These are phyloP conservation scores for Sebastes melanostomus DNA, from an alignment of 2,797 vertebrate species.

Conservation along the genomic window DNA sequence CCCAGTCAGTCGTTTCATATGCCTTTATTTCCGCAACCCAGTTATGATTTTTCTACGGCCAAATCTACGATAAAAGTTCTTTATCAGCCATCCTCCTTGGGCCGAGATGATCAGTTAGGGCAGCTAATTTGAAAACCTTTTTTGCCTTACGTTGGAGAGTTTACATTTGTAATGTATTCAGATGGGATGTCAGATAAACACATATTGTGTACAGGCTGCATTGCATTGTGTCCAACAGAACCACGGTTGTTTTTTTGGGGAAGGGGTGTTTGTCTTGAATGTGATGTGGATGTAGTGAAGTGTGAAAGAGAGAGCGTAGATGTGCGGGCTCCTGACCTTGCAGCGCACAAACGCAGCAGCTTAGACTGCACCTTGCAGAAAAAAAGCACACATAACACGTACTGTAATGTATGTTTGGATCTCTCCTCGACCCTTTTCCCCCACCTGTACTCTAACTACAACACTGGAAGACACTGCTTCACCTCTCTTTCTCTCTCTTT, in stretches of 20 bases:
- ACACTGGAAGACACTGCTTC: constrained; percentile 81
- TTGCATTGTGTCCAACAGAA: constrained; percentile 68
- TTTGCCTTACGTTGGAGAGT: constrained; percentile 72
- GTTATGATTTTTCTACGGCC: constrained; percentile 72
- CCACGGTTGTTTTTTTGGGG: constrained; percentile 64
- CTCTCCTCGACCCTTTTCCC: constrained; percentile 21
- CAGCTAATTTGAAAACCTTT: constrained; percentile 74
- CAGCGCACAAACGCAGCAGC: constrained; percentile 71
- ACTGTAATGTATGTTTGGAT: constrained; percentile 71
- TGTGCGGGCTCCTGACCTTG: constrained; percentile 63
- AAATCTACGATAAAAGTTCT: constrained; percentile 50
- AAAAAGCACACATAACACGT: constrained; percentile 70
- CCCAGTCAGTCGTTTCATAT: constrained; percentile 48
- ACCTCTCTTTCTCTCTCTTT: constrained; percentile 40
- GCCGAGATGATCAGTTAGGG: constrained; percentile 71
- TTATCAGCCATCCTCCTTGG: constrained; percentile 56
- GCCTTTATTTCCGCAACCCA: constrained; percentile 70
- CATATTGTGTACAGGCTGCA: constrained; percentile 62
- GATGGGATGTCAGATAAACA: constrained; percentile 38
- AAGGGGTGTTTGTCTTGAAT: constrained; percentile 52
- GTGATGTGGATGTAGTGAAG: constrained; percentile 52
- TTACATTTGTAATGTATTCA: constrained; percentile 38
- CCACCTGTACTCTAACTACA: constrained; percentile 40
- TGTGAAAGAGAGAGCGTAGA: constrained; percentile 22
- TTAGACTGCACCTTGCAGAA: constrained; percentile 57